Percentiles rank a stretch among this genome's conserved stretches.
These are phyloP conservation scores for Mellivora capensis DNA, from an alignment of 2,113 vertebrate genomes.

Conservation along the genomic window DNA sequence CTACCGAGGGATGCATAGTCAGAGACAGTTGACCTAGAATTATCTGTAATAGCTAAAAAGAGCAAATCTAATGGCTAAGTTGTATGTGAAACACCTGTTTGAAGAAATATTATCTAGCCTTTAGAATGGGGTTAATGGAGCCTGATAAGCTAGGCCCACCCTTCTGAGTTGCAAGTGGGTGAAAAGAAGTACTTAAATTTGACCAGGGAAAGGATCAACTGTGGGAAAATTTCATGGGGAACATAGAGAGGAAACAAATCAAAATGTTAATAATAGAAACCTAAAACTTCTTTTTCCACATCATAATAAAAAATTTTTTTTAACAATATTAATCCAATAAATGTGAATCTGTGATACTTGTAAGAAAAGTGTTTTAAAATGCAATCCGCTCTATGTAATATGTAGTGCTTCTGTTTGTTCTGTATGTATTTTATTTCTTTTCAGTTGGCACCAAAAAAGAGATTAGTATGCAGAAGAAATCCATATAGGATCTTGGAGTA, in stretches of 20 bases:
- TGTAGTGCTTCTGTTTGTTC: background rate
- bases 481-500: constrained; percentile 90
- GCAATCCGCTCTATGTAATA: rapidly evolving
- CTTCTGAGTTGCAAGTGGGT: background rate
- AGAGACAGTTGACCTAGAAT: background rate
- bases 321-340: background rate
- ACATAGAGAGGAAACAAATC: background rate
- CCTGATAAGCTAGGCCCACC: background rate
- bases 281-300: background rate
- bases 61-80: background rate
- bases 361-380: background rate
- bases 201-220: background rate
- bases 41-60: background rate
- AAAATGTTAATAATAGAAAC: background rate
- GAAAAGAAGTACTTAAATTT: background rate
- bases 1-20: background rate
- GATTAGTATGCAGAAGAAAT: constrained; percentile 86
- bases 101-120: background rate
- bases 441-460: constrained; percentile 72
- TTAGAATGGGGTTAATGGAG: background rate
- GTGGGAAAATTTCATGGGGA: background rate
- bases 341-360: background rate
- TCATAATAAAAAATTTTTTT: background rate
- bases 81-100: background rate
- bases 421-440: background rate